These are phyloP conservation scores for Cebus imitator DNA, from an alignment of 2,113 vertebrate genomes.

Conservation along the genomic window DNA sequence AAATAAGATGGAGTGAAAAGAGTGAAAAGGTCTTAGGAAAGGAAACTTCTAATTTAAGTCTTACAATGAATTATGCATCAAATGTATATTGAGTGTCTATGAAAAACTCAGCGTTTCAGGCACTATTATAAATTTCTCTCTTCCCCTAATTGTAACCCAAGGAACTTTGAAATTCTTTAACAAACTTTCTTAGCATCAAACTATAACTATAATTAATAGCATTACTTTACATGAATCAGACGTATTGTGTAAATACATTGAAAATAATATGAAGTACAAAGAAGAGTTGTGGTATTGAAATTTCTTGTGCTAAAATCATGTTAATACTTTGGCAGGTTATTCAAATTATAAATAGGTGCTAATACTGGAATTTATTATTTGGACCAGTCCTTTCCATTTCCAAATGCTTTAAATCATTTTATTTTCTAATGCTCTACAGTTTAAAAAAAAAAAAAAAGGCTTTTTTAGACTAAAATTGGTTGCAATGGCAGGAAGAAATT, in stretches of 20 bases:
- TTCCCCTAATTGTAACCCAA: not conserved
- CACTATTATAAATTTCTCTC: not conserved
- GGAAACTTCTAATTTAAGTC: not conserved
- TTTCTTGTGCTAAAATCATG: not conserved
- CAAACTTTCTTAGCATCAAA: not conserved
- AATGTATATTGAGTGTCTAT: not conserved
- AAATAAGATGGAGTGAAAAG: not conserved
- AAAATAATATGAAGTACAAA: not conserved
- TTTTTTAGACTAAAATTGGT: not conserved
- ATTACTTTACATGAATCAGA: not conserved
- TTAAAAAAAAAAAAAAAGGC: not conserved
- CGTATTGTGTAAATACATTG: not conserved
- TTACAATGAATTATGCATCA: not conserved
- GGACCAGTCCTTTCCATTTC: not conserved
- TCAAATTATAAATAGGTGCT: not conserved
- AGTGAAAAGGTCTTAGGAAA: not conserved
- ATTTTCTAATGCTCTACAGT: not conserved
- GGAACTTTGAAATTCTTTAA: not conserved
- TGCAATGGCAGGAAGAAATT: not conserved
- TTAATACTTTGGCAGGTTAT: not conserved
- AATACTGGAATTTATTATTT: not conserved
- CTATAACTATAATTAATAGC: not conserved
- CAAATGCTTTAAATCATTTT: not conserved
- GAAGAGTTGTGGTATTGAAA: not conserved
- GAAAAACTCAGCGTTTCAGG: not conserved